These are phyloP conservation scores for Archocentrus centrarchus DNA, from an alignment of 2,113 vertebrate species.

Conservation along the genomic window DNA sequence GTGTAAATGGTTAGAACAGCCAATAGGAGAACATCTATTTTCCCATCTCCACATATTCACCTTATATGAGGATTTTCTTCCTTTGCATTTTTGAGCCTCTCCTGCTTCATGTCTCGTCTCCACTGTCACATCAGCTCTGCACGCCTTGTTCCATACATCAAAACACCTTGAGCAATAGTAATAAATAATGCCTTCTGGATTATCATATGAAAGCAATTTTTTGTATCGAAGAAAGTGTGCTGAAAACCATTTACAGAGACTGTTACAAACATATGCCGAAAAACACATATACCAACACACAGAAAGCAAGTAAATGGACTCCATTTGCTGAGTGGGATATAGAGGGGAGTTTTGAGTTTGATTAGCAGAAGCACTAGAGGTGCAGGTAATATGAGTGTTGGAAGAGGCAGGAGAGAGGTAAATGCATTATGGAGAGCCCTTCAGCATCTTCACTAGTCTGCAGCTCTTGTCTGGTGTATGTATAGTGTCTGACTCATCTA, in stretches of 20 bases:
- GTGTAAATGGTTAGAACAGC: not conserved
- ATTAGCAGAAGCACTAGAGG: slow-evolving; percentile 2
- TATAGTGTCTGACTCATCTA: slow-evolving; percentile 31
- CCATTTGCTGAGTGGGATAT: not conserved
- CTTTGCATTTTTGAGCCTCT: not conserved
- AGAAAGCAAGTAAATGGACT: not conserved
- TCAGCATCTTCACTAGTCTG: slow-evolving; percentile 15
- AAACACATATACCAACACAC: not conserved
- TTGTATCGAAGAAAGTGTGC: slow-evolving; percentile 24
- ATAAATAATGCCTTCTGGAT: slow-evolving; percentile 36
- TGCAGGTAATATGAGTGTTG: not conserved
- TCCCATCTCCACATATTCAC: not conserved
- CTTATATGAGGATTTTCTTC: not conserved
- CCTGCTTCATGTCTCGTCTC: not conserved
- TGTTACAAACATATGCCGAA: not conserved
- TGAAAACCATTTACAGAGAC: not conserved
- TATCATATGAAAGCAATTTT: slow-evolving; percentile 45
- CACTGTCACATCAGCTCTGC: slow-evolving; percentile 9
- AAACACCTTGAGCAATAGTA: slow-evolving; percentile 32
- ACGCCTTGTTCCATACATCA: slow-evolving; percentile 15
- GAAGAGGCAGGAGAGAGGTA: slow-evolving; percentile 17
- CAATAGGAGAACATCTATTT: not conserved
- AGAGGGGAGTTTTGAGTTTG: slow-evolving; percentile 17
- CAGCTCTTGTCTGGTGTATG: slow-evolving; percentile 13
- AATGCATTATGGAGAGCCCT: slow-evolving; percentile 36